Conservation (phyloP, 2,888 invertebrate genomes). For the Panzeria rudis region DNA sequence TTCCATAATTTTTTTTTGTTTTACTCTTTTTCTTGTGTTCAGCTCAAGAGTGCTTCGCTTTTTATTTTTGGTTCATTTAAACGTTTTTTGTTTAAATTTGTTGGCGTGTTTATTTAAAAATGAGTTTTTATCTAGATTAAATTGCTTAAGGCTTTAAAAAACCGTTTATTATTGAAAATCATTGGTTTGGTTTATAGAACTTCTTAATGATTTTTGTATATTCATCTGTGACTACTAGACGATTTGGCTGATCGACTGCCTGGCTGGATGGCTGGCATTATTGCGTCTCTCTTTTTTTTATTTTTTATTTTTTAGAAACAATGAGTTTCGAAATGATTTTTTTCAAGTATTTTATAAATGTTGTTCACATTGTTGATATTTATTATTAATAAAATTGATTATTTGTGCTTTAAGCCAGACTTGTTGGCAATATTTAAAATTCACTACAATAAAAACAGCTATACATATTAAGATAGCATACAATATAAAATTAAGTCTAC, state of each 20-base stretch:
- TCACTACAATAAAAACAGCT: constrained; percentile 17
- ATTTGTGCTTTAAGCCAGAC: constrained; percentile 58
- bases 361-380: constrained; percentile 31
- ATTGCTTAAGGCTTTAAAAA: constrained; percentile 64
- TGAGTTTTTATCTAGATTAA: constrained; percentile 67
- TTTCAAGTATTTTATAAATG: constrained; percentile 29
- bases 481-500: constrained; percentile 35
- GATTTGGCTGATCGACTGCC: constrained; percentile 19
- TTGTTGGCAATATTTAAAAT: constrained; percentile 66
- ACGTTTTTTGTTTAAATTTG: constrained; percentile 9
- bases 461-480: neutral
- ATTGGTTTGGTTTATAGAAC: constrained; percentile 68
- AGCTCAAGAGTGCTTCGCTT: constrained; percentile 20
- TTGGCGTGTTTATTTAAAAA: constrained; percentile 25
- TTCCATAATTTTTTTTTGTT: constrained; percentile 15
- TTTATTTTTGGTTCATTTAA: constrained; percentile 7
- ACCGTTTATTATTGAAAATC: constrained; percentile 73
- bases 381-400: constrained; percentile 31
- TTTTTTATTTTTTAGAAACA: constrained; percentile 15
- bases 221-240: constrained; percentile 28
- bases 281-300: neutral
- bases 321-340: constrained; percentile 39
- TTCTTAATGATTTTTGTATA: constrained; percentile 53
- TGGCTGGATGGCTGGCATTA: neutral
- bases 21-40: neutral